Evolutionary conservation across 2,113 vertebrate species (phyloP), one percentile per base, ranked within the genome.

Genomic region (Toxotes chatareus): DNA sequence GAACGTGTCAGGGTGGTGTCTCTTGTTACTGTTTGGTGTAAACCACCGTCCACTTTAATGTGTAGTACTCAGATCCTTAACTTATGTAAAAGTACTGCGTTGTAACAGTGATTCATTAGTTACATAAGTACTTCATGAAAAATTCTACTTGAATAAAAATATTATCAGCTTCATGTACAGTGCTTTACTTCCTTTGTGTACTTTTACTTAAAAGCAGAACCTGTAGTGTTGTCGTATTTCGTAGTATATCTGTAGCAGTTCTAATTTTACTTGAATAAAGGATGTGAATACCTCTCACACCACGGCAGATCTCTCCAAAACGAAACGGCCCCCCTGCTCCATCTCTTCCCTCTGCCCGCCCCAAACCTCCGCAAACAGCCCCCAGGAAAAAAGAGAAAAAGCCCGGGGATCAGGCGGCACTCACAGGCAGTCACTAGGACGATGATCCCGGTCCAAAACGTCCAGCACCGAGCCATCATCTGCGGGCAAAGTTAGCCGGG

Each of bases 391-490:
- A 19, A 42, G 27, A 42, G 11, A 34, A 42, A 51, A 59, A 44
- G 12, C 79, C 59, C 90, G 77, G 66, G 73, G 65, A 90, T 83
- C 89, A 68, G 76, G 76, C 83, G 77, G 83, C 46, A 60, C 85
- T 97, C 90, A 97, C 96, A 80, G 83, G 94, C 93, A 60, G 91
- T 88, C 51, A 97, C 87, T 69, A 97, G 93, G 57, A 94, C 86
- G 82, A 91, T 66, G 88, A 88, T 17, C 80, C 82, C 86, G 83
- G 49, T 81, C 88, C 81, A 76, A 19, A 79, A 0, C 36, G 53
- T 88, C 93, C 94, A 46, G 91, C 27, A 81, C 64, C 76, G 84
- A 74, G 91, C 93, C 96, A 96, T 96, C 80, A 42, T 91, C 80
- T 93, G 49, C 57, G 75, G 71, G 34, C 3, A 27, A 36, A 38